Base-by-base conservation (phyloP, 2,113 vertebrate species). In the Protomyctophum bolini region DNA sequence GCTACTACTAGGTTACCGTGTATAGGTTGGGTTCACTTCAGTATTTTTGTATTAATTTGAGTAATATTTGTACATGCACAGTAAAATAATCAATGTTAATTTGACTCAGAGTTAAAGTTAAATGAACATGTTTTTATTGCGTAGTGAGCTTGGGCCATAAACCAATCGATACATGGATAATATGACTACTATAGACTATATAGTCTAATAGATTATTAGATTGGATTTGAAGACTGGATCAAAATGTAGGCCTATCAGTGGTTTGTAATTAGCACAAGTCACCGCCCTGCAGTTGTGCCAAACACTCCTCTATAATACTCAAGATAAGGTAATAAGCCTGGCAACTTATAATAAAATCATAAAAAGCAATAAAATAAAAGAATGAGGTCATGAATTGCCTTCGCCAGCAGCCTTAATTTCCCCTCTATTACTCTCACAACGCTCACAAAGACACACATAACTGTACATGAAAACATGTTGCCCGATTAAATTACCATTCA, bases 391-490 rank as follows among this genome's bases (percentile, higher is more conserved):
- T 65, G 69, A 45, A 82, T 78, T 2, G 7, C 59, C 15, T 50
- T 72, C 66, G 70, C 73, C 82, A 82, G 82, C 76, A 63, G 71
- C 73, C 60, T 67, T 68, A 47, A 15, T 59, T 52, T 66, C 69
- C 62, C 54, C 74, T 69, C 28, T 1, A 57, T 69, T 63, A 80
- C 66, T 64, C 64, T 79, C 72, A 72, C 56, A 78, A 80, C 66
- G 62, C 64, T 79, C 72, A 72, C 56, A 78, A 75, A 86, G 1
- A 73, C 61, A 61, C 68, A 83, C 48, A 68, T 68, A 87, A 87
- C 83, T 79, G 63, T 83, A 86, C 87, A 86, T 75, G 70, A 70
- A 82, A 86, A 83, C 77, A 71, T 60, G 75, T 49, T 14, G 77
- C 73, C 69, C 76, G 49, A 62, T 81, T 81, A 62, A 76, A 75